These are phyloP conservation scores for Lordiphosa andalusiaca DNA, from an alignment of 2,888 invertebrate genomes.

Conservation along the genomic window DNA sequence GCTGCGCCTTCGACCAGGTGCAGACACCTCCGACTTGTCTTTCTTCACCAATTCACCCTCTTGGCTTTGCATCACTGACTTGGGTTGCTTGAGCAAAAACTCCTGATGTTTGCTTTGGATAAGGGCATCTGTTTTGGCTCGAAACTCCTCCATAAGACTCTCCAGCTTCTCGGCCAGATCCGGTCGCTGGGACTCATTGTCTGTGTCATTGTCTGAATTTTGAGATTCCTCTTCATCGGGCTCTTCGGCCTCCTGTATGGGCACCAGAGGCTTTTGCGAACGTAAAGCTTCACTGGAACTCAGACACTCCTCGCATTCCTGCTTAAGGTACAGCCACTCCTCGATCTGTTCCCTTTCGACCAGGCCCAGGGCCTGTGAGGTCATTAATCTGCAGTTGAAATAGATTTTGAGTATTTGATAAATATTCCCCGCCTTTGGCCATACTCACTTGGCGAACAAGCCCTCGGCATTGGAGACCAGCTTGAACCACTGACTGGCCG, in stretches of 20 bases:
- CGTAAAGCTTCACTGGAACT: conserved; percentile 78
- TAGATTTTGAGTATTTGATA: background rate
- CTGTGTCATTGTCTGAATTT: conserved; percentile 80
- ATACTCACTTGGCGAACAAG: conserved; percentile 84
- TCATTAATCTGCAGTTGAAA: conserved; percentile 81
- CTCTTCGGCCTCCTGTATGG: conserved; percentile 82
- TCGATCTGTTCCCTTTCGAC: conserved; percentile 88
- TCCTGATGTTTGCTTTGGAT: conserved; percentile 84
- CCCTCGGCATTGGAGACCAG: conserved; percentile 92
- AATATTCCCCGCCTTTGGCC: background rate
- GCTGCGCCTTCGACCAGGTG: conserved; percentile 81
- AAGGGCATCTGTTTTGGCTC: conserved; percentile 85
- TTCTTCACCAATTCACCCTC: conserved; percentile 70
- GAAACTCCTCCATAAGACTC: conserved; percentile 86
- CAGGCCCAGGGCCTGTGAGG: conserved; percentile 86
- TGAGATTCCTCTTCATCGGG: conserved; percentile 83
- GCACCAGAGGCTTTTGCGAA: conserved; percentile 76
- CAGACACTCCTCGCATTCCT: conserved; percentile 91
- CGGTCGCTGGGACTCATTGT: conserved; percentile 83
- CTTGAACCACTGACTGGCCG: conserved; percentile 90
- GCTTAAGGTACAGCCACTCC: conserved; percentile 91
- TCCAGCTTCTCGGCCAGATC: conserved; percentile 87
- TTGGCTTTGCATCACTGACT: conserved; percentile 79
- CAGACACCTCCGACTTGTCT: conserved; percentile 39
- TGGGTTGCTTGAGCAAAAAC: conserved; percentile 81